Evolutionary conservation across 2,888 invertebrate species (phyloP).

Genomic region (Cylindroiulus punctatus): DNA sequence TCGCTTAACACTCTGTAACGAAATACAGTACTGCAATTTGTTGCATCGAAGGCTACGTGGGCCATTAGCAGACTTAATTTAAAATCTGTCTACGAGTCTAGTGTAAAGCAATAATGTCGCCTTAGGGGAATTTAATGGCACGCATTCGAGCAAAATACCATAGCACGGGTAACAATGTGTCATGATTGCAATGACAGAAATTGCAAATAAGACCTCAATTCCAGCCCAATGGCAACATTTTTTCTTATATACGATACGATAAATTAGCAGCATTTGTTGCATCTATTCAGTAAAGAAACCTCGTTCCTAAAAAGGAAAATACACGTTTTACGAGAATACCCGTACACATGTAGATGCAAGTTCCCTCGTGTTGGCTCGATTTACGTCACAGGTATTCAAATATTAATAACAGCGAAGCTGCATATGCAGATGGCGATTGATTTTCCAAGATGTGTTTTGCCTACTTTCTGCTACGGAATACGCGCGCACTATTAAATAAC

Average conservation of each 20-base stretch:
- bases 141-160: not conserved
- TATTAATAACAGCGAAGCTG: not conserved
- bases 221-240: not conserved
- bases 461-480: not conserved
- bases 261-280: slow-evolving; percentile 10
- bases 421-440: not conserved
- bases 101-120: not conserved
- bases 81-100: not conserved
- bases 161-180: not conserved
- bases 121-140: not conserved
- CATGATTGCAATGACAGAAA: slow-evolving; percentile 25
- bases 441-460: not conserved
- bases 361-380: not conserved
- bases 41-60: no score
- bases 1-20: no score
- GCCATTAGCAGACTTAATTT: not conserved
- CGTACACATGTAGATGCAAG: not conserved
- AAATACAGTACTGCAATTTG: no score
- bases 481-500: not conserved
- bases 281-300: not conserved
- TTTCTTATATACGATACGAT: not conserved
- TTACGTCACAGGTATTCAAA: slow-evolving; percentile 15
- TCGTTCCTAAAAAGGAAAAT: not conserved
- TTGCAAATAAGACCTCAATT: not conserved
- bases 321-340: not conserved